Percentiles rank a stretch among this genome's conserved stretches.
Conservation (phyloP, 1,140 invertebrate genomes). For the Euborellia annulipes region DNA sequence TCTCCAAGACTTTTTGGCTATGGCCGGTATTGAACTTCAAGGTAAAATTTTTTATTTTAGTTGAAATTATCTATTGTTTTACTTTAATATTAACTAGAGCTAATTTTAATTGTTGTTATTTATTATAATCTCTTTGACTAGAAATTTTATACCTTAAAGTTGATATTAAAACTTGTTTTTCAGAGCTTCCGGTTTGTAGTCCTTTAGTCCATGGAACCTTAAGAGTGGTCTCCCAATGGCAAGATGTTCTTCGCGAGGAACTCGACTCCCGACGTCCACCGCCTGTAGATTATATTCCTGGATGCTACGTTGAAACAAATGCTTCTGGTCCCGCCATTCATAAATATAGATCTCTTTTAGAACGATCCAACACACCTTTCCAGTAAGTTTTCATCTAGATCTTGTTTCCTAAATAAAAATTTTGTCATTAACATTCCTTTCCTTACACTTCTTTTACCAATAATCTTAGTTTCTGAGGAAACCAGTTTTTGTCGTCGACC, state of each 20-base stretch:
- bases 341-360: conserved; percentile 83
- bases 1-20: conserved; percentile 58
- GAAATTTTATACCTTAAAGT: background rate
- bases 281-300: conserved; percentile 66
- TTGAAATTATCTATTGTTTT: background rate
- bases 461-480: too few relatives aligned
- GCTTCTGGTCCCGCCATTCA: conserved; percentile 65
- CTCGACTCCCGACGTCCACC: conserved; percentile 56
- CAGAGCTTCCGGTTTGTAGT: conserved; percentile 83
- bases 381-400: conserved; percentile 34
- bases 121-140: background rate
- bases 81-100: background rate
- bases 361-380: conserved; percentile 92
- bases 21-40: conserved; percentile 80
- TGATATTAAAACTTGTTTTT: background rate
- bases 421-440: too few relatives aligned
- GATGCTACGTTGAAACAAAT: conserved; percentile 59
- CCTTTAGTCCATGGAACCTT: conserved; percentile 82
- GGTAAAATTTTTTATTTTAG: too few relatives aligned
- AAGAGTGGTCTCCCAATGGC: conserved; percentile 75
- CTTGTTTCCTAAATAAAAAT: too few relatives aligned
- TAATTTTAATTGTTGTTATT: background rate
- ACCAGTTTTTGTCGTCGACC: too few relatives aligned
- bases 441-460: too few relatives aligned
- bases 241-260: conserved; percentile 59